A percentile compares a stretch with the other conserved stretches of the same genome.
These are phyloP conservation scores for Drosophila siamana DNA, from an alignment of 2,888 invertebrate species.

Conservation along the genomic window DNA sequence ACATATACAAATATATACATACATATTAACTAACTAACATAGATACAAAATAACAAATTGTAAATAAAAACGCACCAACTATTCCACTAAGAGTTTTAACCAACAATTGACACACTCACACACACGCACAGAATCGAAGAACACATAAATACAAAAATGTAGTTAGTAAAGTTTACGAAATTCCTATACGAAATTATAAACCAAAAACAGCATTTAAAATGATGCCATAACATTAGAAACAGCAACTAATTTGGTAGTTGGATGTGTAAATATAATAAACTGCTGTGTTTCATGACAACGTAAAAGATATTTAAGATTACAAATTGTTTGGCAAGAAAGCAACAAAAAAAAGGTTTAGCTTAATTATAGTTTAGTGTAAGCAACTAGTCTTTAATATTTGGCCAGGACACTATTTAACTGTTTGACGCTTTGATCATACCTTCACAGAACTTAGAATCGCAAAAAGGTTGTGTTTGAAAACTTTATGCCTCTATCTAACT, in stretches of 20 bases:
- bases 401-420: conserved; percentile 28
- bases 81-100: conserved; percentile 76
- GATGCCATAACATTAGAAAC: conserved; percentile 47
- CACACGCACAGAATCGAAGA: no score
- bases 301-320: conserved; percentile 60
- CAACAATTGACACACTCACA: conserved; percentile 42
- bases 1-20: conserved; percentile 30
- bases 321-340: conserved; percentile 40
- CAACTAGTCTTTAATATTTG: conserved; percentile 36
- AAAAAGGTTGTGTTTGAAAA: conserved; percentile 74
- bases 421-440: conserved; percentile 54
- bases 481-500: conserved; percentile 66
- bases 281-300: conserved; percentile 83
- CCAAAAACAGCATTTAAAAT: conserved; percentile 16
- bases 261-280: conserved; percentile 71
- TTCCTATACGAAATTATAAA: conserved; percentile 34
- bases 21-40: conserved; percentile 40
- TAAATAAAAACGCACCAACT: conserved; percentile 80
- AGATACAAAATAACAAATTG: conserved; percentile 64
- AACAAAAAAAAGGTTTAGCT: conserved; percentile 38
- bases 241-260: conserved; percentile 53
- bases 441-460: conserved; percentile 57
- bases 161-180: conserved; percentile 68
- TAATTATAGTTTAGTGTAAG: conserved; percentile 47
- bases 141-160: conserved; percentile 39